Base-by-base conservation (phyloP, 2,797 vertebrate genomes). In the Bradypodion pumilum region DNA sequence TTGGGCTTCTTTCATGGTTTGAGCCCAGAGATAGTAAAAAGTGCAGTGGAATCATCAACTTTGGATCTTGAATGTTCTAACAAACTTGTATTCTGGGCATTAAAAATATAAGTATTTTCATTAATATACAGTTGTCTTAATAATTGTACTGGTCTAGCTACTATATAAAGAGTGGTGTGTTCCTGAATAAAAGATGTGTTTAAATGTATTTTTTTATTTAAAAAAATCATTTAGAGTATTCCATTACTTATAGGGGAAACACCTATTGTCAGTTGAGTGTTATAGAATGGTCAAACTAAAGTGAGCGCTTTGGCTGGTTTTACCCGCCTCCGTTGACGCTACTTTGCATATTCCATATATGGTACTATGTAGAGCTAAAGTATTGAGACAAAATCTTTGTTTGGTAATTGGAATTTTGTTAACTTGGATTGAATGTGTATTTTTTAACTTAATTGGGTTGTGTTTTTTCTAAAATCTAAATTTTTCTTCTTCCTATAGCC, bases 401-500 rank as follows among this genome's bases (percentile, higher is more conserved):
- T 95, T 96, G 94, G 93, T 95, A 93, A 95, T 91, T 95, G 94
- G 95, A 94, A 94, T 93, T 95, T 91, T 95, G 90, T 93, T 89
- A 86, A 90, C 90, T 94, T 86, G 94, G 89, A 95, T 95, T 95
- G 96, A 96, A 94, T 96, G 95, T 96, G 93, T 97, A n/a, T n/a
- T n/a, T n/a, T 96, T 96, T 96, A 91, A 92, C 82, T 91, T 94
- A 94, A 96, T 96, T 92, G 96, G 97, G 95, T 96, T 83, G 92
- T 97, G 93, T 96, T 96, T 95, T 95, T 97, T 97, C 98, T 99
- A 98, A 99, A 99, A 97, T 97, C 94, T 95, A 96, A 97, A 98
- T 98, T 97, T 97, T 97, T 98, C 97, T 99, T 98, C 97, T 98
- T 97, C 97, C 97, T 97, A 96, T 98, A 99, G 98, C 97, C 94